Evolutionary conservation across 2,113 vertebrate species (phyloP).

Genomic region (Calyptommatus sinebrachiatus): DNA sequence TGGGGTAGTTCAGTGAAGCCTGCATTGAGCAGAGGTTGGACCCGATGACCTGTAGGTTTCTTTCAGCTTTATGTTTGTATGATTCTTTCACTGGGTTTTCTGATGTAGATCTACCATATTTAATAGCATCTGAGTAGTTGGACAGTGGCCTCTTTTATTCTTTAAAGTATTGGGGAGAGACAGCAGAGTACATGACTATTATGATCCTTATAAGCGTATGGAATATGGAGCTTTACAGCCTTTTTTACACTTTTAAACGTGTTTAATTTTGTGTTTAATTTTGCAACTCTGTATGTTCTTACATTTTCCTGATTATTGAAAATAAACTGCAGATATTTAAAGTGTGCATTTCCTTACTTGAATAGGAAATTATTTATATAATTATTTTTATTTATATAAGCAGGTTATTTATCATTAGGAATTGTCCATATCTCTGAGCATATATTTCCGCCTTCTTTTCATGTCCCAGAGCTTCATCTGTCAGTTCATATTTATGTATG

Average conservation of each 20-base stretch:
- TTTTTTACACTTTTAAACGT: too few species aligned
- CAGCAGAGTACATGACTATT: neutral
- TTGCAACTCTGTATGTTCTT: too few species aligned
- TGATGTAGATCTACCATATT: neutral
- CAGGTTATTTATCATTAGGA: neutral
- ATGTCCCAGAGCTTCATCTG: neutral
- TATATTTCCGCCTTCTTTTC: neutral
- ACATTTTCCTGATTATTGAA: neutral
- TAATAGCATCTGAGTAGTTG: neutral
- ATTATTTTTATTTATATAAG: neutral
- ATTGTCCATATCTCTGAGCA: neutral
- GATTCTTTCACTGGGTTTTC: neutral
- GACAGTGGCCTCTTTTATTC: neutral
- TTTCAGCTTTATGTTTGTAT: too few species aligned
- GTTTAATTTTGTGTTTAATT: too few species aligned
- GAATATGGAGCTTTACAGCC: too few species aligned
- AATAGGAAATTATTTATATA: neutral
- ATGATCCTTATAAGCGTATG: too few species aligned
- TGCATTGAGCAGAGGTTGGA: too few species aligned
- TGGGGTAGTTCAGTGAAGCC: too few species aligned
- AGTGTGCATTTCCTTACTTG: neutral
- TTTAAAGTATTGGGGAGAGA: neutral
- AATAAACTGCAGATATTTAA: neutral
- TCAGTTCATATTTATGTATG: neutral
- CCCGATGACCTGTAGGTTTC: too few species aligned